A percentile compares a stretch with the other conserved stretches of the same genome.
These are phyloP conservation scores for Resseliella maxima DNA, from an alignment of 2,888 invertebrate species.

Conservation along the genomic window DNA sequence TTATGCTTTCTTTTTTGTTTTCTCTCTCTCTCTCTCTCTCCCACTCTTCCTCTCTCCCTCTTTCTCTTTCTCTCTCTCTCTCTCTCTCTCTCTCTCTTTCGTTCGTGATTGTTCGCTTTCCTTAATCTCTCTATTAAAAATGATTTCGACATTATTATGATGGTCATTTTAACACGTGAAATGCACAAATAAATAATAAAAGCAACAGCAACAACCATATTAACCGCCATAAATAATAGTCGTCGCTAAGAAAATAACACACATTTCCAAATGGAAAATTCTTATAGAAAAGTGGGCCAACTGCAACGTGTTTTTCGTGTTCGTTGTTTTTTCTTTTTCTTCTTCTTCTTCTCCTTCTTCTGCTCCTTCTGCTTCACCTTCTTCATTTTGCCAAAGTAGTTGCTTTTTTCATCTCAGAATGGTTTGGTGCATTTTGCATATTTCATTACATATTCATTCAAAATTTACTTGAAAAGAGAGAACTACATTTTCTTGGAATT, in stretches of 20 bases:
- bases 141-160: not conserved
- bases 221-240: not conserved
- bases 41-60: no score
- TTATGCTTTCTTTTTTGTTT: no score
- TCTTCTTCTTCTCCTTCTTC: not conserved
- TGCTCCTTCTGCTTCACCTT: not conserved
- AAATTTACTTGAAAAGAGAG: not conserved
- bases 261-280: not conserved
- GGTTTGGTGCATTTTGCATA: not conserved
- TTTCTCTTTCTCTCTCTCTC: no score
- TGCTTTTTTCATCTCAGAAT: not conserved
- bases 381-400: not conserved
- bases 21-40: no score
- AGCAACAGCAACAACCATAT: no score
- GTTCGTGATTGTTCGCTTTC: not conserved
- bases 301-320: not conserved
- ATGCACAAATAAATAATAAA: not conserved
- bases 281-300: not conserved
- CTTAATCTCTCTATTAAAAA: conserved; percentile 7
- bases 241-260: not conserved
- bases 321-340: no score
- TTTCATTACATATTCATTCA: not conserved
- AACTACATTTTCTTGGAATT: not conserved
- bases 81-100: not conserved
- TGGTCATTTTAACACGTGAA: not conserved